phyloP scores from a whole-genome alignment of 1,140 invertebrate genomes.

The Eurytemora carolleeae region DNA sequence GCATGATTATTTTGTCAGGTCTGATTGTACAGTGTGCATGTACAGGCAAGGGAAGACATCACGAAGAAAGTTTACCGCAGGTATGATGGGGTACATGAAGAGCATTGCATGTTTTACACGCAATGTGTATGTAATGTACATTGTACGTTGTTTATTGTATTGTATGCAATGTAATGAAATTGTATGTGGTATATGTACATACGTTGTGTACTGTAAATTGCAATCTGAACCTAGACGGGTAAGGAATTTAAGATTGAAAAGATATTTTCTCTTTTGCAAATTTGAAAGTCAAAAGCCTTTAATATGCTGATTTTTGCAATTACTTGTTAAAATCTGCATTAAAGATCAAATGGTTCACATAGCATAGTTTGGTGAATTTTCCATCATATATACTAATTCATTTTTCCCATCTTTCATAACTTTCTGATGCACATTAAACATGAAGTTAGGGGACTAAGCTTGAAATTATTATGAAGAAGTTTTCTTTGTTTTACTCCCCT shows the following conservation, averaged over 20 bases:
- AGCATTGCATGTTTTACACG: too few species aligned
- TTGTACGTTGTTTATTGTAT: too few species aligned
- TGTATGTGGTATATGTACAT: not conserved
- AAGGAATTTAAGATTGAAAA: too few species aligned
- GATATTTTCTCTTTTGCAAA: too few species aligned
- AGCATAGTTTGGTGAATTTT: not conserved
- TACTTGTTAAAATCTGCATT: not conserved
- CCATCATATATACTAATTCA: not conserved
- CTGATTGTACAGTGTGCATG: not conserved
- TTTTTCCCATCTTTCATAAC: not conserved
- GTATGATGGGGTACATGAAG: not conserved
- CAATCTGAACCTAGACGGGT: too few species aligned
- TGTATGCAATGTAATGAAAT: not conserved
- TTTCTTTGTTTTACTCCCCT: not conserved
- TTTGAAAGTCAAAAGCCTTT: too few species aligned
- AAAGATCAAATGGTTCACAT: not conserved
- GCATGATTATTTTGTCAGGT: not conserved
- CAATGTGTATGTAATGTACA: too few species aligned
- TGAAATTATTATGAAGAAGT: not conserved
- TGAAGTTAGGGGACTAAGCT: not conserved
- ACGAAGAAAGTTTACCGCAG: not conserved
- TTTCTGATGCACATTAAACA: not conserved
- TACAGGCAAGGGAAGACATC: not conserved
- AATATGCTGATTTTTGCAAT: too few species aligned
- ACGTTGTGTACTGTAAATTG: not conserved